Evolutionary conservation across 1,140 invertebrate genomes (phyloP).

Genomic region (Meloidogyne hapla): DNA sequence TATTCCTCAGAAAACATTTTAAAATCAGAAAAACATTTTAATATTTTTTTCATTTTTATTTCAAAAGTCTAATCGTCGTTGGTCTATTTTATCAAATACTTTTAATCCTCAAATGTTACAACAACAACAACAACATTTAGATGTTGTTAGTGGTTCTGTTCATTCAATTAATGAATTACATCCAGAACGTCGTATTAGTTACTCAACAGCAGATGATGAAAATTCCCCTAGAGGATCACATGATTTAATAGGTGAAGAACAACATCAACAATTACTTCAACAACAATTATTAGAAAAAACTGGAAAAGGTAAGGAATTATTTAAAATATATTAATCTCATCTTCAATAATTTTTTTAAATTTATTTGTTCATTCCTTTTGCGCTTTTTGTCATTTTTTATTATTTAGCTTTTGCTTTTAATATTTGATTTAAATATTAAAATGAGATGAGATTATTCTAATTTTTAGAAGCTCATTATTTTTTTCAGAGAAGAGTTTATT

Average conservation of each 20-base stretch:
- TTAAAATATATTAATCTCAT: no score
- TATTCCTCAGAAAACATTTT: no score
- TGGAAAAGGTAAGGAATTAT: background rate
- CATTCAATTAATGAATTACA: constrained; percentile 63
- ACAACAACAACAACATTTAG: constrained; percentile 14
- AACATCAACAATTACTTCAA: background rate
- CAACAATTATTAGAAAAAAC: background rate
- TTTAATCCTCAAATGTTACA: constrained; percentile 51
- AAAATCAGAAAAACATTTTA: no score
- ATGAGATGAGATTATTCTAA: no score
- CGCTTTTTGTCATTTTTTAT: no score
- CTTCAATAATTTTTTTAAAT: background rate
- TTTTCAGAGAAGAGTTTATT: no score
- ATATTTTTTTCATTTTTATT: constrained; percentile 1
- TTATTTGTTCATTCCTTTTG: background rate
- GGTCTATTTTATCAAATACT: constrained; percentile 65
- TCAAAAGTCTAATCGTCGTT: constrained; percentile 65
- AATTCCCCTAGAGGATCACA: constrained; percentile 62
- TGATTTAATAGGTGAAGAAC: constrained; percentile 54
- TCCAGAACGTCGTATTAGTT: constrained; percentile 60
- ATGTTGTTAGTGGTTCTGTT: constrained; percentile 44
- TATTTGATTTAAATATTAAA: no score
- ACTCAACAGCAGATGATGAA: constrained; percentile 64
- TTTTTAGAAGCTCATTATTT: no score
- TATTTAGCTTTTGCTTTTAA: no score